Conservation (phyloP, 2,888 invertebrate genomes). For the Callinectes sapidus region DNA sequence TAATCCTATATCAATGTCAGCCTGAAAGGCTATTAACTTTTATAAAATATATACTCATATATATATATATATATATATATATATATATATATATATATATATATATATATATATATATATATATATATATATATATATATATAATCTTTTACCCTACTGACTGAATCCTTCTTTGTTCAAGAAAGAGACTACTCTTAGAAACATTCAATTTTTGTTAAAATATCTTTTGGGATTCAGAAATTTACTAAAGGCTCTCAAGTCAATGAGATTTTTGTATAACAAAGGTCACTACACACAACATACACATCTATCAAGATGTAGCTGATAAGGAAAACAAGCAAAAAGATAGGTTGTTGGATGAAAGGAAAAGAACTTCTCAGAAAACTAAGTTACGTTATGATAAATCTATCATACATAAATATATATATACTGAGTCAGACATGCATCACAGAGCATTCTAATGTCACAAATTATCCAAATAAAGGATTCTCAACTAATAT, state of each 20-base stretch:
- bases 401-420: no score
- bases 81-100: no score
- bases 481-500: neutral
- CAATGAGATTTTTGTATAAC: neutral
- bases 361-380: no score
- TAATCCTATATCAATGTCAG: neutral
- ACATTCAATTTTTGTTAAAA: neutral
- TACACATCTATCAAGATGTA: no score
- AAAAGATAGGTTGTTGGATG: no score
- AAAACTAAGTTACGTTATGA: no score
- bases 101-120: neutral
- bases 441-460: no score
- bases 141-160: neutral
- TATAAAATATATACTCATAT: no score
- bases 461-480: neutral
- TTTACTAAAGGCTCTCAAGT: neutral
- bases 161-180: neutral
- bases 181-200: neutral
- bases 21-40: neutral
- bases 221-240: neutral
- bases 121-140: constrained; percentile 28
- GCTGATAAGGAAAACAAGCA: no score
- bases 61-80: no score
- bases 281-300: neutral
- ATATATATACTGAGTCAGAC: no score